Base-by-base conservation (phyloP, 1,140 invertebrate species). In the Parapsyche elsis region DNA sequence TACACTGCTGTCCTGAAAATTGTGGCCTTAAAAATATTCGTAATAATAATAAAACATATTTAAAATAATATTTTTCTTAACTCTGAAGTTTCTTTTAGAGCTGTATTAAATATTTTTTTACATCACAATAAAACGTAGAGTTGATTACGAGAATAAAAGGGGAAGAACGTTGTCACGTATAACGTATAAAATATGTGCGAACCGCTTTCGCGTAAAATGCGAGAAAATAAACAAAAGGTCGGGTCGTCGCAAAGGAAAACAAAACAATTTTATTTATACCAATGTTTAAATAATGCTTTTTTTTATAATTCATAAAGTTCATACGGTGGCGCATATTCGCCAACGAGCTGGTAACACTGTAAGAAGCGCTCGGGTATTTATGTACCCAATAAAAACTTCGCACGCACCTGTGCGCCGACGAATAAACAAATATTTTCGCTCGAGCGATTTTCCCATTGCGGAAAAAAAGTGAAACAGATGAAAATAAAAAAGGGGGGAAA, bases 311-410 rank as follows among this genome's bases (percentile, higher is more conserved):
- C 30, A 38, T 38, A 38, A 38, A 38, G 2, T 38, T 38, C 30
- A 38, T 38, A 38, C 30, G 30, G 30, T 38, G 30, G 30, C 30
- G 30, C 30, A 38, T 7, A 38, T 38, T 38, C 30, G 7, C 30
- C 30, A 38, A n/a, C n/a, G n/a, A 38, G 30, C 30, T 1, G 30
- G 7, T 38, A 38, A 38, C 30, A 7, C 30, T 7, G 7, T 38
- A 38, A 38, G 30, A 38, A 1, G 30, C 1, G 30, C 7, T 7
- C 30, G 30, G 30, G 30, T 46, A 73, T 73, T 73, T 49, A 73
- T 73, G 16, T 73, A 24, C 71, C n/a, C 71, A 19, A 73, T 73
- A 73, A 73, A 73, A 73, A 73, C 71, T 16, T 46, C 67, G 67
- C 67, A 71, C 67, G 67, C 67, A 71, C 71, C 26, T 46, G 38